phyloP scores from a whole-genome alignment of 2,797 vertebrate genomes.

The Notamacropus eugenii region DNA sequence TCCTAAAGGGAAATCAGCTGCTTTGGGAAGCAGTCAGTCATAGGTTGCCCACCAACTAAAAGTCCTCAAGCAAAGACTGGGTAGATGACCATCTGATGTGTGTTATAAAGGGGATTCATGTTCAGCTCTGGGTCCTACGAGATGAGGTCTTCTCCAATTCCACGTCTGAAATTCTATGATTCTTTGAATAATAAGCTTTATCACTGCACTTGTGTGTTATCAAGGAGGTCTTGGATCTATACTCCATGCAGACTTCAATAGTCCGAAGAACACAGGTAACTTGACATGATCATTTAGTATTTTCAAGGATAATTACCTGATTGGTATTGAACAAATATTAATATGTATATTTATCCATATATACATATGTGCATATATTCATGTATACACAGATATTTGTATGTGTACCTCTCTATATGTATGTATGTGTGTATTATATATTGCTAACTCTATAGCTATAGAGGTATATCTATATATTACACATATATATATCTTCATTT shows the following conservation, averaged over 20 bases:
- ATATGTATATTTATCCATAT: not conserved
- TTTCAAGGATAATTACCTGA: constrained; percentile 9
- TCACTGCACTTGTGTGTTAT: not conserved
- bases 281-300: constrained; percentile 20
- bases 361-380: no score
- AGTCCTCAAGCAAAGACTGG: not conserved
- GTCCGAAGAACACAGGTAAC: constrained; percentile 8
- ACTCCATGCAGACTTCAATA: constrained; percentile 35
- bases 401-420: not conserved
- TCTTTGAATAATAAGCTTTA: not conserved
- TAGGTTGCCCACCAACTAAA: not conserved
- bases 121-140: not conserved
- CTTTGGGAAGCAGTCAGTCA: not conserved
- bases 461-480: not conserved
- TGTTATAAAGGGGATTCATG: not conserved
- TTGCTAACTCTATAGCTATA: not conserved
- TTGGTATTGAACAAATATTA: not conserved
- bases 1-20: not conserved
- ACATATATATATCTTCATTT: not conserved
- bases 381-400: not conserved
- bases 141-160: not conserved
- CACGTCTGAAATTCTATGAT: not conserved
- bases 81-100: not conserved
- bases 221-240: not conserved
- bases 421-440: not conserved